Percentiles rank a stretch among this genome's conserved stretches.
These are phyloP conservation scores for Aspidiotus destructor DNA, from an alignment of 2,888 invertebrate genomes.

Conservation along the genomic window DNA sequence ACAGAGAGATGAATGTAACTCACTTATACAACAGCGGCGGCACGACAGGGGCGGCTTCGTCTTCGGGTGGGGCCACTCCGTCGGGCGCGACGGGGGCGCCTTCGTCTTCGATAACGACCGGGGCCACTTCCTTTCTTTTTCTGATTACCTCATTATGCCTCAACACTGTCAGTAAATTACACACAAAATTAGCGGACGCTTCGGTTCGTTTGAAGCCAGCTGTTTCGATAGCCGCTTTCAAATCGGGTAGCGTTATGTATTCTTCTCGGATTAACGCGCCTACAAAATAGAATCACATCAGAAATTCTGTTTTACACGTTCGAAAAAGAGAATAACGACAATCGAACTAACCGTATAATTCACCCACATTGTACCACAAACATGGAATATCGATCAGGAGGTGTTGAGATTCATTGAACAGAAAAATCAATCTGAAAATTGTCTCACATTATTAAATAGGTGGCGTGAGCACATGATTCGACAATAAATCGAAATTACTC, in stretches of 20 bases:
- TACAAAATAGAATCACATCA: not conserved
- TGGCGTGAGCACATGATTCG: not conserved
- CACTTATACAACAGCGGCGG: too few species aligned
- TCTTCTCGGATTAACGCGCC: constrained; percentile 24
- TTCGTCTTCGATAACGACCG: too few species aligned
- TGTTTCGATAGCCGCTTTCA: constrained; percentile 24
- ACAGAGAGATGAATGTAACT: too few species aligned
- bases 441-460: not conserved
- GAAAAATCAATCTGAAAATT: constrained; percentile 19
- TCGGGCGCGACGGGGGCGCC: too few species aligned
- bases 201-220: constrained; percentile 22
- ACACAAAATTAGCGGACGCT: constrained; percentile 22
- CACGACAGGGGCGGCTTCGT: too few species aligned
- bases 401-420: constrained; percentile 28
- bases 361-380: constrained; percentile 24
- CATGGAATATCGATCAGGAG: constrained; percentile 20
- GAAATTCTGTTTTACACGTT: not conserved
- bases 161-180: constrained; percentile 25
- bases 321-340: not conserved
- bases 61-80: too few species aligned
- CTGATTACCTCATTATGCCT: constrained; percentile 25
- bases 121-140: too few species aligned
- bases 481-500: not conserved
- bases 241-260: constrained; percentile 24
- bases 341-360: constrained; percentile 23